Evolutionary conservation across 2,888 invertebrate species (phyloP).

Genomic region (Lepidocyrtinus sp.): DNA sequence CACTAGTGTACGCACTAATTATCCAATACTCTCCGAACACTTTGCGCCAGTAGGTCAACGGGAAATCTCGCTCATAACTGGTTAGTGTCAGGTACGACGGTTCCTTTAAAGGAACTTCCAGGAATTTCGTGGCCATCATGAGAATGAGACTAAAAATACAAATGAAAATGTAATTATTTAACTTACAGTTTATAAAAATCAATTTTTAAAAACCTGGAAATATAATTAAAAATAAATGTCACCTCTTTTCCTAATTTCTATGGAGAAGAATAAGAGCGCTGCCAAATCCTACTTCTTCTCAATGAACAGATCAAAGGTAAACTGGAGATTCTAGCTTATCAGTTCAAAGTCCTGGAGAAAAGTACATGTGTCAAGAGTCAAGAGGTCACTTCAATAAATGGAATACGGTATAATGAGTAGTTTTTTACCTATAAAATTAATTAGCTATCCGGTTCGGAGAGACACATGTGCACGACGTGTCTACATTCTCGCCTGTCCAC

Average conservation of each 20-base stretch:
- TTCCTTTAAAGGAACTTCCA: constrained; percentile 58
- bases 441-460: background rate
- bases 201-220: too few relatives aligned
- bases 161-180: background rate
- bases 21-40: constrained; percentile 63
- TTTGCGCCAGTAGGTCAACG: constrained; percentile 60
- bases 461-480: constrained; percentile 35
- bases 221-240: background rate
- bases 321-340: background rate
- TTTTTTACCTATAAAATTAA: background rate
- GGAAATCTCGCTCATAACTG: constrained; percentile 60
- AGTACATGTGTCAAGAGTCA: background rate
- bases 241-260: background rate
- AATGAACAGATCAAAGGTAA: constrained; percentile 20
- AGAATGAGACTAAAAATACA: background rate
- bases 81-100: constrained; percentile 61
- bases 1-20: constrained; percentile 55
- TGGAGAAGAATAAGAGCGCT: background rate
- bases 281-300: constrained; percentile 28
- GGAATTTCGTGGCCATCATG: constrained; percentile 54
- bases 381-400: background rate
- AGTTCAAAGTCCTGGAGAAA: too few relatives aligned
- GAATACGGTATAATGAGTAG: background rate
- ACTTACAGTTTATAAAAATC: too few relatives aligned
- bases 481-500: background rate